Evolutionary conservation across 2,888 invertebrate genomes (phyloP).

Genomic region (Scrobipalpa atriplicella): DNA sequence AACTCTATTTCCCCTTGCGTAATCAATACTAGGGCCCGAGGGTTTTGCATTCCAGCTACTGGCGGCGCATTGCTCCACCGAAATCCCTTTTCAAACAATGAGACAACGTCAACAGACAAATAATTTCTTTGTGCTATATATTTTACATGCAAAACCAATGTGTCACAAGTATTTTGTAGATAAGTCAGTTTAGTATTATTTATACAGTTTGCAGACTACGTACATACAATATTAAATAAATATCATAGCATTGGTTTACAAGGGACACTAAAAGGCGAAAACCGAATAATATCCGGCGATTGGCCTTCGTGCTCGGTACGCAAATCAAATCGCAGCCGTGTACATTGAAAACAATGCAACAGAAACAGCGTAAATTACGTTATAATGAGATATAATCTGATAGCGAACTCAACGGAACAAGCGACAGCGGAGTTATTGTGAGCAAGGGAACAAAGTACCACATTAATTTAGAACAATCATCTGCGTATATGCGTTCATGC

Average conservation of each 20-base stretch:
- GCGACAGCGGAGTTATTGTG: background rate
- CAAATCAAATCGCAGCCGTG: slow-evolving; percentile 1
- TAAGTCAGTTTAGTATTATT: background rate
- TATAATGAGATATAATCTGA: slow-evolving; percentile 5
- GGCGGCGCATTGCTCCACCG: slow-evolving; percentile 36
- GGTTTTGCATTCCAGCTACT: slow-evolving; percentile 36
- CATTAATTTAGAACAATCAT: slow-evolving; percentile 1
- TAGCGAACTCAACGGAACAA: slow-evolving; percentile 12
- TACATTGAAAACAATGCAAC: slow-evolving; percentile 25
- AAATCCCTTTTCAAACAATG: slow-evolving; percentile 29
- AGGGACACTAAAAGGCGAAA: slow-evolving; percentile 27
- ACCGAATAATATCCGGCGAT: slow-evolving; percentile 24
- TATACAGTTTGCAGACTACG: background rate
- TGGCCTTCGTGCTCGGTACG: slow-evolving; percentile 27
- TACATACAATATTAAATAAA: background rate
- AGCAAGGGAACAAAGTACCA: background rate
- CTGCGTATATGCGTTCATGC: slow-evolving; percentile 7
- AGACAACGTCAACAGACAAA: background rate
- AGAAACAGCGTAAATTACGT: slow-evolving; percentile 4
- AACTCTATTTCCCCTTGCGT: slow-evolving; percentile 55
- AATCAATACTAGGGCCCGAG: slow-evolving; percentile 51
- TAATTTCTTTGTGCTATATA: background rate
- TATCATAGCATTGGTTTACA: background rate
- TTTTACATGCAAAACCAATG: background rate
- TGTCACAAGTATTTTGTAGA: background rate